Conservation (phyloP, 1,140 invertebrate genomes). For the Drosophila pandora region DNA sequence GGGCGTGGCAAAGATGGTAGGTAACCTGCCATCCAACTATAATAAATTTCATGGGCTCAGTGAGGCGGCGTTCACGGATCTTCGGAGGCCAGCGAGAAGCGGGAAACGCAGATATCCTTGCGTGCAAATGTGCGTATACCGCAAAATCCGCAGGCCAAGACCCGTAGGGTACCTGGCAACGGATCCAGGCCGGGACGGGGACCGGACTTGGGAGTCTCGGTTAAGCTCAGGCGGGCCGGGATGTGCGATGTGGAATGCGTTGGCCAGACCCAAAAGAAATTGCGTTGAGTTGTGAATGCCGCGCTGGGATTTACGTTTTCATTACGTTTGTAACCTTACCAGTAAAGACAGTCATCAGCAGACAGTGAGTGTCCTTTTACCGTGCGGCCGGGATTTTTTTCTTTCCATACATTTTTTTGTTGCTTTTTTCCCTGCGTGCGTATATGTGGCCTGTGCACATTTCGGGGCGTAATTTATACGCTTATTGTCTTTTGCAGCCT, state of each 20-base stretch:
- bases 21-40: slow-evolving; percentile 38
- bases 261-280: slow-evolving; percentile 56
- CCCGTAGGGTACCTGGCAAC: not conserved
- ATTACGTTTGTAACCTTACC: slow-evolving; percentile 71
- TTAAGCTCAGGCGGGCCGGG: slow-evolving; percentile 54
- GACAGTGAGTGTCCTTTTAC: slow-evolving; percentile 15
- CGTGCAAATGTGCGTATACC: slow-evolving; percentile 31
- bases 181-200: not conserved
- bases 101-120: slow-evolving; percentile 16
- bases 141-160: slow-evolving; percentile 30
- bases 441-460: slow-evolving; percentile 37
- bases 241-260: slow-evolving; percentile 22
- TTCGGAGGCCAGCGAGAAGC: slow-evolving; percentile 10
- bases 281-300: slow-evolving; percentile 81
- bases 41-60: slow-evolving; percentile 72
- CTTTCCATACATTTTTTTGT: not conserved
- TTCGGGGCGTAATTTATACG: slow-evolving; percentile 75
- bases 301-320: slow-evolving; percentile 79
- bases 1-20: slow-evolving; percentile 8
- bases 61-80: slow-evolving; percentile 51
- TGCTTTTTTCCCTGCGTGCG: not conserved
- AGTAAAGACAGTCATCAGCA: slow-evolving; percentile 24
- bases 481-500: slow-evolving; percentile 68
- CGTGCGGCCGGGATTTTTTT: slow-evolving; percentile 15
- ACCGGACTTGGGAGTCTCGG: slow-evolving; percentile 18